Percentiles rank a stretch among this genome's conserved stretches.
These are phyloP conservation scores for Chaunax sp. DNA, from an alignment of 2,797 vertebrate genomes.

Conservation along the genomic window DNA sequence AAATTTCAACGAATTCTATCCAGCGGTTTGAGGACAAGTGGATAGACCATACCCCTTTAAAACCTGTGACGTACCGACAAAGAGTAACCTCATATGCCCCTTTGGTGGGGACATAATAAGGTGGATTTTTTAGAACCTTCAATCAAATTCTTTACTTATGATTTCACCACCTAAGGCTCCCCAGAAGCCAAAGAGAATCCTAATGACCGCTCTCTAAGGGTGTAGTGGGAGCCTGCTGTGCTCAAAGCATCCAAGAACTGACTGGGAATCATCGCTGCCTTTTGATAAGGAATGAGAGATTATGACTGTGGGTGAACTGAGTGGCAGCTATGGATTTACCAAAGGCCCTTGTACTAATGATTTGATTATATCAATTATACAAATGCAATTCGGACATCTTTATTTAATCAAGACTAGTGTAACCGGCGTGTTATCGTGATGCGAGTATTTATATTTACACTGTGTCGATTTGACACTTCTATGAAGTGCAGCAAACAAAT, in stretches of 20 bases:
- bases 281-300: too few relatives aligned
- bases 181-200: slow-evolving; percentile 22
- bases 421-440: not conserved
- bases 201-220: slow-evolving; percentile 25
- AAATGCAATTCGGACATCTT: not conserved
- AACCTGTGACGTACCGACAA: too few relatives aligned
- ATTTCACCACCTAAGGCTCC: slow-evolving; percentile 21
- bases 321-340: not conserved
- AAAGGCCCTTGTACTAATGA: not conserved
- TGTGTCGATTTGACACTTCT: not conserved
- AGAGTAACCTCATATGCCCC: not conserved
- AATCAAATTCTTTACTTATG: slow-evolving; percentile 4
- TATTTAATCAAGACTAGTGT: not conserved
- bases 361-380: slow-evolving; percentile 1
- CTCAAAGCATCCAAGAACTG: slow-evolving; percentile 37
- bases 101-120: not conserved
- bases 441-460: not conserved
- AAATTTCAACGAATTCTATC: too few relatives aligned
- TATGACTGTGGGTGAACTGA: not conserved
- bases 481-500: slow-evolving; percentile 4
- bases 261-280: slow-evolving; percentile 2
- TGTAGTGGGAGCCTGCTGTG: slow-evolving; percentile 22
- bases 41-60: too few relatives aligned
- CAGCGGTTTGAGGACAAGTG: too few relatives aligned
- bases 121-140: too few relatives aligned